Evolutionary conservation across 1,140 invertebrate species (phyloP).

Genomic region (Scylla paramamosain): DNA sequence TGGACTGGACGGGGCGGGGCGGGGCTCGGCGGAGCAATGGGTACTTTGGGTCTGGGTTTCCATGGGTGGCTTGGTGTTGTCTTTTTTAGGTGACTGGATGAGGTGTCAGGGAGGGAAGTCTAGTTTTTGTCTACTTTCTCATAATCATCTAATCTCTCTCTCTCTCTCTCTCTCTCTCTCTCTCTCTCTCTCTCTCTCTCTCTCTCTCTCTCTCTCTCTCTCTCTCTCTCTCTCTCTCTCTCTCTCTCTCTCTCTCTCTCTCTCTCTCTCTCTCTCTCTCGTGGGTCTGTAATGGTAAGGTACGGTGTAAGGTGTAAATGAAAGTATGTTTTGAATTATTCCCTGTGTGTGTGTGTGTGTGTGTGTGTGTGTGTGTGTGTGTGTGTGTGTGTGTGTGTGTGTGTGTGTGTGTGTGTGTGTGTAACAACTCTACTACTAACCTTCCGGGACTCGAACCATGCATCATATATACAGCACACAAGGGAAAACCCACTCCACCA

Average conservation of each 20-base stretch:
- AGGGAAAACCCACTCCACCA: no score
- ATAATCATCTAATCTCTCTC: not conserved
- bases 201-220: not conserved
- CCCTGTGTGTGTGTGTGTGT: not conserved
- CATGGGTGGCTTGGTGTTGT: not conserved
- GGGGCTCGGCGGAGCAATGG: not conserved
- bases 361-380: constrained; percentile 8
- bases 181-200: constrained; percentile 43
- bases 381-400: not conserved
- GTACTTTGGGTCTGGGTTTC: not conserved
- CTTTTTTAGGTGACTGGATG: not conserved
- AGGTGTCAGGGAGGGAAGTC: no score
- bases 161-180: constrained; percentile 7
- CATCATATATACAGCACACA: not conserved
- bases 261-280: constrained; percentile 16
- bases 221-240: not conserved
- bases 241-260: not conserved
- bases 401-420: no score
- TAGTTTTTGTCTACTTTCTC: not conserved
- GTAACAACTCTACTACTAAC: not conserved
- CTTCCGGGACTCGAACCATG: not conserved
- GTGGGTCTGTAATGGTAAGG: not conserved
- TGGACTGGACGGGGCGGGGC: not conserved
- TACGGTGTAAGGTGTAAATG: not conserved
- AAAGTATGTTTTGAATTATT: not conserved